Conservation (phyloP, 2,888 invertebrate species). For the Cerastis leucographa region DNA sequence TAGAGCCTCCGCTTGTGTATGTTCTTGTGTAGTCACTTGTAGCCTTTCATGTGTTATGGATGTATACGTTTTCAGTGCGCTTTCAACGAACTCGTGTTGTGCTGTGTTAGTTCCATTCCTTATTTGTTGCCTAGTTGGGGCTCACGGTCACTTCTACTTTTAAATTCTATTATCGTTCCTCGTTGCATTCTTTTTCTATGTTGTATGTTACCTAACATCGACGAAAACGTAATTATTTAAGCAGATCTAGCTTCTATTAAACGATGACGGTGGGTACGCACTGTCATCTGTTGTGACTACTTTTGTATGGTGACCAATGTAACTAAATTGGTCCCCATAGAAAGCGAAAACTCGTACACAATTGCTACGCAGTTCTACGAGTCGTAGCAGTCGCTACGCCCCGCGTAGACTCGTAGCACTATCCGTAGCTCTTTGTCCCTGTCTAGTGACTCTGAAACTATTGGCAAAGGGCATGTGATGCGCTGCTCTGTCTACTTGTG, state of each 20-base stretch:
- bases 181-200: no score
- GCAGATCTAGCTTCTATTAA: not conserved
- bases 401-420: conserved; percentile 27
- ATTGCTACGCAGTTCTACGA: conserved; percentile 20
- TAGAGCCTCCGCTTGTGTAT: not conserved
- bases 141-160: no score
- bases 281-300: no score
- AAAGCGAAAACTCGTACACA: no score
- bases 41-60: not conserved
- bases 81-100: not conserved
- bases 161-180: no score
- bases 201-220: not conserved
- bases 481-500: not conserved
- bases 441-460: not conserved
- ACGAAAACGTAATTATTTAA: not conserved
- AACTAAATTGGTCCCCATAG: no score
- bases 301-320: no score
- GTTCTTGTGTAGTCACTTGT: not conserved
- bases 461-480: not conserved
- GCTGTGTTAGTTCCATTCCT: not conserved
- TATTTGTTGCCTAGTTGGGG: no score
- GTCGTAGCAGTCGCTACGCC: conserved; percentile 32
- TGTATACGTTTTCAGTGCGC: not conserved
- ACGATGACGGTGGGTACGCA: no score
- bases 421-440: not conserved